phyloP scores from a whole-genome alignment of 2,113 vertebrate species.

The Indicator indicator region DNA sequence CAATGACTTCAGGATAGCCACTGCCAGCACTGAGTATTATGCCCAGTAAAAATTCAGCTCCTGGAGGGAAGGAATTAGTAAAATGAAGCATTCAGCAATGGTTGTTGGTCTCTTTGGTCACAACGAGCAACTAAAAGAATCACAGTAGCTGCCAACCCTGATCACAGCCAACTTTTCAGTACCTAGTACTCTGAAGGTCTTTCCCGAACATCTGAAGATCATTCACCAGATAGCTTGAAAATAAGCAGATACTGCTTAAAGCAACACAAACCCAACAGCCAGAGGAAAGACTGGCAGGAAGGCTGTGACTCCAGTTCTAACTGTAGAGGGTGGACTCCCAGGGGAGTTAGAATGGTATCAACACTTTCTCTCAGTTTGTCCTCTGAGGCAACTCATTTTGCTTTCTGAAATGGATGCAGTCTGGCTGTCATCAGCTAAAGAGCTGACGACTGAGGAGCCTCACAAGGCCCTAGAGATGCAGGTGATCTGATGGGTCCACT shows the following conservation, averaged over 20 bases:
- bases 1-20: slow-evolving; percentile 50
- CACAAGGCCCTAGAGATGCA: background rate
- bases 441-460: background rate
- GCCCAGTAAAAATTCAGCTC: slow-evolving; percentile 62
- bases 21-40: slow-evolving; percentile 59
- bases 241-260: background rate
- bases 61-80: slow-evolving; percentile 68
- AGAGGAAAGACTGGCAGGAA: background rate
- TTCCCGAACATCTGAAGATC: background rate
- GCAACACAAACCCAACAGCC: background rate
- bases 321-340: background rate
- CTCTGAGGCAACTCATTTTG: background rate
- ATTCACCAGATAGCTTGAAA: background rate
- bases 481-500: background rate
- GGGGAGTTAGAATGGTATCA: background rate
- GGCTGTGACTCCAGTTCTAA: background rate
- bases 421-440: background rate
- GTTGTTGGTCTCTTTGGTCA: slow-evolving; percentile 36
- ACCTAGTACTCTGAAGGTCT: background rate
- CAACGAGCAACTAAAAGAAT: background rate
- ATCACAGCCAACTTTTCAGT: background rate
- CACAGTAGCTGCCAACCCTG: background rate
- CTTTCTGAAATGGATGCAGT: background rate
- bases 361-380: background rate
- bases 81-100: slow-evolving; percentile 43